Percentiles rank a stretch among this genome's conserved stretches.
Evolutionary conservation across 2,113 vertebrate species (phyloP).

Genomic region (Heloderma charlesbogerti): DNA sequence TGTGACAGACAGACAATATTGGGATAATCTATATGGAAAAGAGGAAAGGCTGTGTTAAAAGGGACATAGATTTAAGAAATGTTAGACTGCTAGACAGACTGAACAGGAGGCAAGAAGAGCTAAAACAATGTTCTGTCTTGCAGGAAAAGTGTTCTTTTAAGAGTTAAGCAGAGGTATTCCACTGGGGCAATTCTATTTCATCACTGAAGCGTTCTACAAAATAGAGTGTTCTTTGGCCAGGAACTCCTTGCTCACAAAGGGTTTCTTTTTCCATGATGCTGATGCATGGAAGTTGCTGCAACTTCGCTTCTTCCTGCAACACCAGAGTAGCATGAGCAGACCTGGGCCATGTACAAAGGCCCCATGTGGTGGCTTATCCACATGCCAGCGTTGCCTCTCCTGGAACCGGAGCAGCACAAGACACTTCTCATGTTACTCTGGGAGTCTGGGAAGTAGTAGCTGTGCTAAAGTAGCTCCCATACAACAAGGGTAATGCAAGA

Average conservation of each 20-base stretch:
- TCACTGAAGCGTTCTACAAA: not conserved
- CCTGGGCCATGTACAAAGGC: not conserved
- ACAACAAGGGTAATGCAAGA: not conserved
- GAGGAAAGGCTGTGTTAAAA: not conserved
- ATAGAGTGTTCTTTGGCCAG: not conserved
- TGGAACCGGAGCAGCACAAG: not conserved
- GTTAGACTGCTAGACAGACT: not conserved
- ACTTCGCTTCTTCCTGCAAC: not conserved
- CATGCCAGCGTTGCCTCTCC: not conserved
- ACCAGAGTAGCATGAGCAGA: not conserved
- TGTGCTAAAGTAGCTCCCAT: not conserved
- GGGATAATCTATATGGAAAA: not conserved
- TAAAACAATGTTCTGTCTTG: not conserved
- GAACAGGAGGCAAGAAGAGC: not conserved
- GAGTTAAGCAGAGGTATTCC: not conserved
- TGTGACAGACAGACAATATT: not conserved
- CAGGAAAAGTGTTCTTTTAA: not conserved
- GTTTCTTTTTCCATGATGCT: not conserved
- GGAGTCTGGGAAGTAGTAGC: not conserved
- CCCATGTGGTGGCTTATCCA: too few relatives aligned
- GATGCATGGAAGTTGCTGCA: not conserved
- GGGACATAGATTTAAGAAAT: not conserved
- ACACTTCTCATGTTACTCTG: not conserved
- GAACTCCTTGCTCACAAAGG: not conserved
- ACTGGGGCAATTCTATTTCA: not conserved